Evolutionary conservation across 1,140 invertebrate genomes (phyloP).

Genomic region (fruit fly (Drosophila melanogaster)): DNA sequence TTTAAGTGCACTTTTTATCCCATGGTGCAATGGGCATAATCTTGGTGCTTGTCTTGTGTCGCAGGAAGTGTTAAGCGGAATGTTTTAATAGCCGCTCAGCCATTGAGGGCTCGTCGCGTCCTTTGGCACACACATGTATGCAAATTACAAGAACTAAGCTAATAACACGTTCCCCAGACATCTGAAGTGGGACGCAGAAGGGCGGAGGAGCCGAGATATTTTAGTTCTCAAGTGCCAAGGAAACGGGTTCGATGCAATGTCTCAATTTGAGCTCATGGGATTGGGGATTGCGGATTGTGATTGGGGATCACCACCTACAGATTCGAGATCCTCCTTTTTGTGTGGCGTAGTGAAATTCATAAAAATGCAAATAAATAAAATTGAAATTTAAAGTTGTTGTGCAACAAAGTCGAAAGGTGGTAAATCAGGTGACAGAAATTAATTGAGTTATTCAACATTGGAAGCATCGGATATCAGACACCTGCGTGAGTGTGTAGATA

Average conservation of each 20-base stretch:
- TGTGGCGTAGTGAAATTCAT: constrained; percentile 52
- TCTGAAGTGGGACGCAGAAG: constrained; percentile 47
- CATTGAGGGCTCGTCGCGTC: constrained; percentile 42
- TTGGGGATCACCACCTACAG: constrained; percentile 64
- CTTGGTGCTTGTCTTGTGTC: constrained; percentile 53
- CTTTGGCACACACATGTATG: constrained; percentile 48
- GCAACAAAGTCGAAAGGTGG: constrained; percentile 65
- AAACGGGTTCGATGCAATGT: constrained; percentile 57
- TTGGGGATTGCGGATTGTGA: constrained; percentile 9
- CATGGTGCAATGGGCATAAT: constrained; percentile 27
- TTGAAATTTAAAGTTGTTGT: constrained; percentile 81
- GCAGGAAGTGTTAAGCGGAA: constrained; percentile 82
- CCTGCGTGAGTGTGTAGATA: constrained; percentile 52
- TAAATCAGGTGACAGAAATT: constrained; percentile 84
- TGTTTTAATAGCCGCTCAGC: constrained; percentile 73
- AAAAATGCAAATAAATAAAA: constrained; percentile 79
- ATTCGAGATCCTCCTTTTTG: constrained; percentile 13
- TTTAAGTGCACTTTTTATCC: constrained; percentile 1
- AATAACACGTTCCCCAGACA: constrained; percentile 71
- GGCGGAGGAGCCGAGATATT: constrained; percentile 49
- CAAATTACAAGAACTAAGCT: constrained; percentile 76
- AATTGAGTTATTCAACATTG: constrained; percentile 84
- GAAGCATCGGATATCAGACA: constrained; percentile 55
- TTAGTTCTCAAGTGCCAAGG: constrained; percentile 62
- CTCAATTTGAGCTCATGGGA: constrained; percentile 56